Conservation (phyloP, 2,888 invertebrate species). For the Aromia moschata region DNA sequence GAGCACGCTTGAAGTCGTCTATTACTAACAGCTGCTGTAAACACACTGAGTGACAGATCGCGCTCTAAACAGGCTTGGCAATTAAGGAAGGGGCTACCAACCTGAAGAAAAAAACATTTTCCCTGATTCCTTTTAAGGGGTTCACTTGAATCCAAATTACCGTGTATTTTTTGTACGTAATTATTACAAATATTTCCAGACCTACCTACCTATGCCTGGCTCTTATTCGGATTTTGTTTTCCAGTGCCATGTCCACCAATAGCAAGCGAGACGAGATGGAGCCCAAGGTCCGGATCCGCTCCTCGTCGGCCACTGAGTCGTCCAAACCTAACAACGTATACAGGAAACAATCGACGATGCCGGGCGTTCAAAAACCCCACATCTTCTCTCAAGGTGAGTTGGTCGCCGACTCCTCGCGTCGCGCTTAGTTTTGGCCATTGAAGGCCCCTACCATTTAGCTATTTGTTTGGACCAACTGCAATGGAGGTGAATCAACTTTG, state of each 20-base stretch:
- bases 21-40: too few species aligned
- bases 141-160: too few species aligned
- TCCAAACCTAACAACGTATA: slow-evolving; percentile 73
- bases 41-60: too few species aligned
- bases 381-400: slow-evolving; percentile 47
- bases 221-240: slow-evolving; percentile 57
- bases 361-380: slow-evolving; percentile 7
- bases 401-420: neutral
- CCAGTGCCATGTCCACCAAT: slow-evolving; percentile 74
- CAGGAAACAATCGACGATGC: slow-evolving; percentile 56
- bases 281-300: slow-evolving; percentile 72
- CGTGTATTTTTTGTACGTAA: too few species aligned
- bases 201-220: too few species aligned
- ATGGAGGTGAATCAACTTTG: too few species aligned
- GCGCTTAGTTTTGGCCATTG: neutral
- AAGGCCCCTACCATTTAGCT: neutral
- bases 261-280: slow-evolving; percentile 71
- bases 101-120: too few species aligned
- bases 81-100: too few species aligned
- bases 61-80: too few species aligned
- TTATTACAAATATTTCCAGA: too few species aligned
- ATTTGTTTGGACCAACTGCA: neutral
- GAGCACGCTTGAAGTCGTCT: too few species aligned
- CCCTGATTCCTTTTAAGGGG: too few species aligned
- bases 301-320: slow-evolving; percentile 77